Evolutionary conservation across 2,113 vertebrate genomes (phyloP), one percentile per base, ranked within the genome.

Genomic region (Lophura nycthemera): DNA sequence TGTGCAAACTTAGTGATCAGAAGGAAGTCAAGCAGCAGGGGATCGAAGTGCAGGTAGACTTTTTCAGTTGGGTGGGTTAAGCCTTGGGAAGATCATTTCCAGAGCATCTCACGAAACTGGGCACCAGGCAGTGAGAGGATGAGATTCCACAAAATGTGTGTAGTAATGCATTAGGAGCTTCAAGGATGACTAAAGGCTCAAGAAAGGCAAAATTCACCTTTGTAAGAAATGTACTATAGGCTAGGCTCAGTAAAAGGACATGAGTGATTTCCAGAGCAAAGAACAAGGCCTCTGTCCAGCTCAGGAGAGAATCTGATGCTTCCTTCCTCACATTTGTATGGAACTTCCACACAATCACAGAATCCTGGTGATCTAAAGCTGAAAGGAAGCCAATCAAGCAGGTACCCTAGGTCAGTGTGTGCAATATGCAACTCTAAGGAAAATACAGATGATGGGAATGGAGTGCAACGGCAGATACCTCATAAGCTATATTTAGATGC

Each of bases 131-230:
- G 29, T 5, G 9, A 38, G 47, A 50, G 16, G 38, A 47, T 21
- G 1, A 0, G 30, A 13, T 77, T 77, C 12, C 42, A 47, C 0
- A 1, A 30, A 32, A 0, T 9, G 21, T 0, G 0, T 50, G 29
- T 45, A 60, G 13, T 17, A 43, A 22, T 6, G 6, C 0, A 0
- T 50, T 38, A 77, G 36, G 34, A 78, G 22, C 19, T 79, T 71
- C 8, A 17, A 17, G 34, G 30, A 69, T 27, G 54, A 86, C 0
- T 18, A 42, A 13, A 38, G 43, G 25, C n/a, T 93, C 57, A 5
- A 5, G 21, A 48, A 79, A 66, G 27, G 20, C 21, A 32, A 64
- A 69, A 57, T 24, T 69, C 50, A 72, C 27, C 48, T 36, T 45
- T 52, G 5, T 48, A 30, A 32, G 54, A 70, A 56, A 66, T 40